These are phyloP conservation scores for Parnassius apollo DNA, from an alignment of 2,888 invertebrate genomes.

Conservation along the genomic window DNA sequence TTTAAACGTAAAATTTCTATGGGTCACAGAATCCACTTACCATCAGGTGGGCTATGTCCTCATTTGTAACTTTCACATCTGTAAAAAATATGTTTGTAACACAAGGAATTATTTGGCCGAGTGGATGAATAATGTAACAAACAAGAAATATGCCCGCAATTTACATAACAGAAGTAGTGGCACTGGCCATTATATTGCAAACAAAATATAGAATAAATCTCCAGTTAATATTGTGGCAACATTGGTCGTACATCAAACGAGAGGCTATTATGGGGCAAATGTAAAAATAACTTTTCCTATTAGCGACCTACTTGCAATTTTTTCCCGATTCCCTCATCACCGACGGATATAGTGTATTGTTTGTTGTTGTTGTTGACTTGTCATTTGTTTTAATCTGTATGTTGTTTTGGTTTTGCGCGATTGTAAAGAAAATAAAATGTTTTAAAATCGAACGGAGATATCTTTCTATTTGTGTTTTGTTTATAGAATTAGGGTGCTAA, in stretches of 20 bases:
- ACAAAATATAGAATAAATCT: constrained; percentile 41
- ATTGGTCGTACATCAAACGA: constrained; percentile 49
- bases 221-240: constrained; percentile 43
- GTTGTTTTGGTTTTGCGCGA: too few species aligned
- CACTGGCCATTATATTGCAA: constrained; percentile 30
- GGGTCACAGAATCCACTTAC: too few species aligned
- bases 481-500: too few species aligned
- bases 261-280: constrained; percentile 50
- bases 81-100: too few species aligned
- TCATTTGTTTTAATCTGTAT: not conserved
- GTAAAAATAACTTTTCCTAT: constrained; percentile 61
- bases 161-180: constrained; percentile 34
- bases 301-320: constrained; percentile 39
- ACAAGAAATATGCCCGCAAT: constrained; percentile 4
- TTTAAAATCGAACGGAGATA: too few species aligned
- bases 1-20: too few species aligned
- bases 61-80: too few species aligned
- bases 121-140: constrained; percentile 6
- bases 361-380: constrained; percentile 27
- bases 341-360: constrained; percentile 29
- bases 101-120: constrained; percentile 1
- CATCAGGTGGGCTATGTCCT: too few species aligned
- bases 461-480: too few species aligned
- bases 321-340: constrained; percentile 24
- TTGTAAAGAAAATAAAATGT: too few species aligned